phyloP scores from a whole-genome alignment of 2,888 invertebrate species.

The Lithophane socia region DNA sequence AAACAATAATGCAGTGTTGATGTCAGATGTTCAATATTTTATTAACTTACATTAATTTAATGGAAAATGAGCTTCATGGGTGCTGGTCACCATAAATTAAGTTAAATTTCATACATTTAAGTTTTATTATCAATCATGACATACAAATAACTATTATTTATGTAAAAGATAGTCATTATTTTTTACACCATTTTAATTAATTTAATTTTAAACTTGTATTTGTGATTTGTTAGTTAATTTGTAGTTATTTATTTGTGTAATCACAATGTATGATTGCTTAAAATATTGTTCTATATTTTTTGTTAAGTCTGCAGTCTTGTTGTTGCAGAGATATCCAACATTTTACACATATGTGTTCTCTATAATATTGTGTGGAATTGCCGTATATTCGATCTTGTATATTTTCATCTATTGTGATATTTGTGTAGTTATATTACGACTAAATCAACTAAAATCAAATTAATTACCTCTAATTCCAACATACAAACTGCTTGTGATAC shows the following conservation, averaged over 20 bases:
- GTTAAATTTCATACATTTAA: slow-evolving; percentile 61
- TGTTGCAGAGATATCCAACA: slow-evolving; percentile 16
- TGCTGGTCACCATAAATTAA: slow-evolving; percentile 75
- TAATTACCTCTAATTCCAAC: slow-evolving; percentile 31
- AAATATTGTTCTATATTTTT: slow-evolving; percentile 31
- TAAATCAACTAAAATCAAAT: slow-evolving; percentile 13
- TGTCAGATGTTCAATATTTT: slow-evolving; percentile 28
- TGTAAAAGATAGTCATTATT: slow-evolving; percentile 41
- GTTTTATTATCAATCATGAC: slow-evolving; percentile 62
- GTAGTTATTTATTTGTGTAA: slow-evolving; percentile 57
- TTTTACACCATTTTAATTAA: slow-evolving; percentile 49
- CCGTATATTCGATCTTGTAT: background rate
- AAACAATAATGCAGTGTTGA: slow-evolving; percentile 34
- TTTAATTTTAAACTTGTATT: slow-evolving; percentile 46
- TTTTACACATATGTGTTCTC: background rate
- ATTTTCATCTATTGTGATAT: slow-evolving; percentile 24
- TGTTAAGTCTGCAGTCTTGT: slow-evolving; percentile 23
- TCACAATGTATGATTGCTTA: slow-evolving; percentile 42
- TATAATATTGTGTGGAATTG: background rate
- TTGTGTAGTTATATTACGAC: background rate
- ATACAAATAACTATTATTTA: slow-evolving; percentile 45
- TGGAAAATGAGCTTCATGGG: slow-evolving; percentile 57
- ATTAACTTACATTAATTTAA: slow-evolving; percentile 42
- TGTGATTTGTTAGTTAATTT: slow-evolving; percentile 59
- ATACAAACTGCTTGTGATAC: slow-evolving; percentile 57